These are phyloP conservation scores for Eupithecia tripunctaria DNA, from an alignment of 2,888 invertebrate species.

Conservation along the genomic window DNA sequence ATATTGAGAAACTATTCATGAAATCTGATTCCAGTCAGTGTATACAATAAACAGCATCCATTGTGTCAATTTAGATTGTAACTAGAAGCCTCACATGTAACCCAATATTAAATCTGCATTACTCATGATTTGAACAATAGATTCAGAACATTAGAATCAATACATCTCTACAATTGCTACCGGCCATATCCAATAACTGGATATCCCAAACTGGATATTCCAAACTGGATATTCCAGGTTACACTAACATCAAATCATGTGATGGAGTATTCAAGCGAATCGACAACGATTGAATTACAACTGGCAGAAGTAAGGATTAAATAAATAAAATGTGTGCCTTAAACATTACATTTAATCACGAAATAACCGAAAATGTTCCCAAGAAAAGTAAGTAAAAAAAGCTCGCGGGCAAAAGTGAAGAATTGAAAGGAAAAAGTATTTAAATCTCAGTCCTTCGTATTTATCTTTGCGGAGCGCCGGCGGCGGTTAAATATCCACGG, in stretches of 20 bases:
- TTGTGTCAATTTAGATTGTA: constrained; percentile 17
- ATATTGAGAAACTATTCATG: not conserved
- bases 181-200: not conserved
- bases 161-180: not conserved
- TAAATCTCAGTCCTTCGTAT: constrained; percentile 75
- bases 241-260: not conserved
- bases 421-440: constrained; percentile 74
- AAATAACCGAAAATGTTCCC: constrained; percentile 39
- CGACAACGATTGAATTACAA: not conserved
- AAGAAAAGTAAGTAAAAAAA: constrained; percentile 50
- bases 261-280: not conserved
- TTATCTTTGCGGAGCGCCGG: constrained; percentile 73
- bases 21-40: not conserved
- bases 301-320: constrained; percentile 13
- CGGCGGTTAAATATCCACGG: constrained; percentile 78
- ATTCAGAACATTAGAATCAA: too few species aligned
- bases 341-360: constrained; percentile 42
- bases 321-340: constrained; percentile 28
- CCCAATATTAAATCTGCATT: constrained; percentile 34
- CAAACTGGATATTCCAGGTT: constrained; percentile 1
- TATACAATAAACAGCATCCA: not conserved
- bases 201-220: too few species aligned
- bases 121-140: not conserved
- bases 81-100: constrained; percentile 33
- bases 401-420: constrained; percentile 57